Evolutionary conservation across 2,888 invertebrate species (phyloP).

Genomic region (Ormia ochracea): DNA sequence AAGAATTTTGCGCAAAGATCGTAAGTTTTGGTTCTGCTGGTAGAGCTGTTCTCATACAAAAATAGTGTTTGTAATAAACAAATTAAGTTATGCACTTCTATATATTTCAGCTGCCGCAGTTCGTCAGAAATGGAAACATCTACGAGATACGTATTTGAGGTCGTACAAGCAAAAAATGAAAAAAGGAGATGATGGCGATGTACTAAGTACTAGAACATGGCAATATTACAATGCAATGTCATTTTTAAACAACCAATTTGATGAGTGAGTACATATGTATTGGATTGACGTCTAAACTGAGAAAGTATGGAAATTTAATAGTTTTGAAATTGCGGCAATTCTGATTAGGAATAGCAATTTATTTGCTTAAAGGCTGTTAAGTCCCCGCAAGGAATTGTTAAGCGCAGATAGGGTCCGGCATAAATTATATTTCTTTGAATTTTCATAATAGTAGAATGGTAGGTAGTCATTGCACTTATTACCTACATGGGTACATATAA

Average conservation of each 20-base stretch:
- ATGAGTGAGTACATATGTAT: constrained; percentile 39
- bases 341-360: no score
- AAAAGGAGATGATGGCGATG: constrained; percentile 47
- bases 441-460: no score
- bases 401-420: no score
- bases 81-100: no score
- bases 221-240: constrained; percentile 48
- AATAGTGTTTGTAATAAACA: not conserved
- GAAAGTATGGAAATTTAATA: no score
- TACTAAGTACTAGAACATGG: constrained; percentile 40
- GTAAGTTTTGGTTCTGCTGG: constrained; percentile 27
- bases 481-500: no score
- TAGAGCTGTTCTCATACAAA: not conserved
- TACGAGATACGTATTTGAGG: constrained; percentile 49
- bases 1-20: constrained; percentile 47
- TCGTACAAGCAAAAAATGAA: constrained; percentile 43
- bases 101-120: constrained; percentile 30
- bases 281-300: no score
- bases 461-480: no score
- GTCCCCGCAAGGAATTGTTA: no score
- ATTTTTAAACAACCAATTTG: constrained; percentile 47
- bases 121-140: constrained; percentile 48
- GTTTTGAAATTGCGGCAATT: no score
- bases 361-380: no score
- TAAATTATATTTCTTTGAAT: no score